phyloP scores from a whole-genome alignment of 2,888 invertebrate species.

The Chrysolina haemoptera region DNA sequence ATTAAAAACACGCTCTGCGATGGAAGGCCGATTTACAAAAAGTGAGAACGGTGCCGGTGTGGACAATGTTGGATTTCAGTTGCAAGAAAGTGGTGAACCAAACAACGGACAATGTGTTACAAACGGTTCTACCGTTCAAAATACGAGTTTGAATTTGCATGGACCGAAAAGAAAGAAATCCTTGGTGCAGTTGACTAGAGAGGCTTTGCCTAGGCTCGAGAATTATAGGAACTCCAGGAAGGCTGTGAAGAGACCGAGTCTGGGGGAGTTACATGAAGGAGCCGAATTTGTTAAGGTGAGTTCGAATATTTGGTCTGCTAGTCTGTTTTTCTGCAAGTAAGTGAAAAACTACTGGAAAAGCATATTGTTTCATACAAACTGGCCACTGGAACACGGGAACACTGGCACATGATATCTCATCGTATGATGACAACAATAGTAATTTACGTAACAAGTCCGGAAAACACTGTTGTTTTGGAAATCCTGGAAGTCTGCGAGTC shows the following conservation, averaged over 20 bases:
- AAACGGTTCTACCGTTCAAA: slow-evolving; percentile 32
- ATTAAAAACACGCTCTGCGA: slow-evolving; percentile 35
- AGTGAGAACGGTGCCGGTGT: slow-evolving; percentile 50
- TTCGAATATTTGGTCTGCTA: neutral
- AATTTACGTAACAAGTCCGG: no score
- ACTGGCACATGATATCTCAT: no score
- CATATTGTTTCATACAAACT: no score
- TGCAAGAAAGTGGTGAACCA: slow-evolving; percentile 59
- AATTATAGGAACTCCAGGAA: slow-evolving; percentile 86
- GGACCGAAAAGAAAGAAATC: slow-evolving; percentile 71
- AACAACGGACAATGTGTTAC: slow-evolving; percentile 21
- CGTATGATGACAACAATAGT: no score
- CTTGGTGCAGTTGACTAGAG: slow-evolving; percentile 80
- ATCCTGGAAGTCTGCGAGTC: no score
- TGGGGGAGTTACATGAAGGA: slow-evolving; percentile 87
- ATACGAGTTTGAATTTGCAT: slow-evolving; percentile 26
- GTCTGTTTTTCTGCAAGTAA: no score
- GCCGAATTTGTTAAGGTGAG: slow-evolving; percentile 71
- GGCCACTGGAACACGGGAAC: no score
- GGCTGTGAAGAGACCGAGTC: slow-evolving; percentile 84
- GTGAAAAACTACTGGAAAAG: no score
- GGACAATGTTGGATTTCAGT: slow-evolving; percentile 63
- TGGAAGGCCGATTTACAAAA: slow-evolving; percentile 58
- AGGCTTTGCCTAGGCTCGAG: slow-evolving; percentile 85
- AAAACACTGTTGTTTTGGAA: no score